Conservation (phyloP, 64 coral and sea anemone species). For the Anthopleura sola region DNA sequence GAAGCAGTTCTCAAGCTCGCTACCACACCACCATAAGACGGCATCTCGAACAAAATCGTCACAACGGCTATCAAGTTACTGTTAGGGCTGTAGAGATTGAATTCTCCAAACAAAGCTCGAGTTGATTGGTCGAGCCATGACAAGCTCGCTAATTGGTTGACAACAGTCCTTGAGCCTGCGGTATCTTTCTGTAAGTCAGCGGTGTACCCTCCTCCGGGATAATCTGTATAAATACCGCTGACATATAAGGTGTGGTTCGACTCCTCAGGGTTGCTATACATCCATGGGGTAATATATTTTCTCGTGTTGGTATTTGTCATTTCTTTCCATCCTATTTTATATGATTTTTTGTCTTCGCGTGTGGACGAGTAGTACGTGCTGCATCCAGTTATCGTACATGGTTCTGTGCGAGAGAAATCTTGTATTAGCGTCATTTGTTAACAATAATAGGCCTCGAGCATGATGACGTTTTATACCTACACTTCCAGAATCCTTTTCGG, state of each 20-base stretch:
- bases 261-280: conserved; percentile 29
- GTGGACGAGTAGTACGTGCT: conserved; percentile 46
- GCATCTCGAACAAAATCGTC: conserved; percentile 58
- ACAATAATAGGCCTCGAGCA: too few species aligned
- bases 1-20: conserved; percentile 26
- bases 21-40: conserved; percentile 50
- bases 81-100: conserved; percentile 50
- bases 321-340: conserved; percentile 25
- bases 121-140: conserved; percentile 69
- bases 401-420: not conserved
- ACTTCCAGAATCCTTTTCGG: too few species aligned
- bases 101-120: conserved; percentile 57
- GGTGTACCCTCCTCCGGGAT: conserved; percentile 65
- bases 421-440: not conserved
- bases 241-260: conserved; percentile 59
- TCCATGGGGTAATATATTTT: conserved; percentile 34
- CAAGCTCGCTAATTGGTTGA: not conserved
- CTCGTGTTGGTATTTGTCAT: not conserved
- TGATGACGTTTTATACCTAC: too few species aligned
- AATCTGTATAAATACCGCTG: conserved; percentile 38
- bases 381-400: conserved; percentile 18
- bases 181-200: conserved; percentile 34
- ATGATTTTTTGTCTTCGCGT: conserved; percentile 39
- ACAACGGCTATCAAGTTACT: conserved; percentile 58
- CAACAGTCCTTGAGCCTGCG: conserved; percentile 11